Percentiles rank a stretch among this genome's conserved stretches.
phyloP scores from a whole-genome alignment of 2,797 vertebrate species.

The Eulemur coronatus region DNA sequence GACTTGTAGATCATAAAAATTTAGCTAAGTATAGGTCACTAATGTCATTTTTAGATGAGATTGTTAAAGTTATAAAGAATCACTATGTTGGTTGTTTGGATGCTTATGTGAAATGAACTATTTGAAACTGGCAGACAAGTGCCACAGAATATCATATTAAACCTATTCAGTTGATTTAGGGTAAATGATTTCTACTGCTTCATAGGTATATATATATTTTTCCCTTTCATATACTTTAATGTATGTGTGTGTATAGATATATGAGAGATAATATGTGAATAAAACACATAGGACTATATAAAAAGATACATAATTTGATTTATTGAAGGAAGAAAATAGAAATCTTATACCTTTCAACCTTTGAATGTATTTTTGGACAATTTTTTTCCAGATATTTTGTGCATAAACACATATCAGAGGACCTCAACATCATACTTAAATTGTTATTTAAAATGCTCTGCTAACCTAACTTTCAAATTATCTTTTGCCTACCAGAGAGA shows the following conservation, averaged over 20 bases:
- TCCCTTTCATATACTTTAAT: not conserved
- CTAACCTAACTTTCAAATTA: not conserved
- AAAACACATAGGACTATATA: not conserved
- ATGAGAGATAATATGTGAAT: not conserved
- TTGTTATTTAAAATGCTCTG: not conserved
- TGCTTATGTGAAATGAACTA: constrained; percentile 36
- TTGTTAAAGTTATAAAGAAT: not conserved
- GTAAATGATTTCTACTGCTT: not conserved
- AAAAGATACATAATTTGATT: not conserved
- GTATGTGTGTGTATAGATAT: not conserved
- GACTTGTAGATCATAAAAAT: not conserved
- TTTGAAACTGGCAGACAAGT: not conserved
- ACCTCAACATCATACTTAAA: constrained; percentile 26
- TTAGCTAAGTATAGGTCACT: not conserved
- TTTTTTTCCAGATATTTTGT: constrained; percentile 25
- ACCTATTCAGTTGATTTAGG: not conserved
- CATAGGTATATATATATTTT: not conserved
- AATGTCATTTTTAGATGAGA: not conserved
- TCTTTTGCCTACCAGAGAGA: not conserved
- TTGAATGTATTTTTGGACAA: constrained; percentile 5
- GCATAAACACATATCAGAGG: not conserved
- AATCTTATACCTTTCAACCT: not conserved
- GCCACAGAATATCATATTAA: not conserved
- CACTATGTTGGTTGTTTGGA: not conserved
- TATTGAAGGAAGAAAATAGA: constrained; percentile 13